Evolutionary conservation across 2,113 vertebrate species (phyloP).

Genomic region (Campylomormyrus tamandua): DNA sequence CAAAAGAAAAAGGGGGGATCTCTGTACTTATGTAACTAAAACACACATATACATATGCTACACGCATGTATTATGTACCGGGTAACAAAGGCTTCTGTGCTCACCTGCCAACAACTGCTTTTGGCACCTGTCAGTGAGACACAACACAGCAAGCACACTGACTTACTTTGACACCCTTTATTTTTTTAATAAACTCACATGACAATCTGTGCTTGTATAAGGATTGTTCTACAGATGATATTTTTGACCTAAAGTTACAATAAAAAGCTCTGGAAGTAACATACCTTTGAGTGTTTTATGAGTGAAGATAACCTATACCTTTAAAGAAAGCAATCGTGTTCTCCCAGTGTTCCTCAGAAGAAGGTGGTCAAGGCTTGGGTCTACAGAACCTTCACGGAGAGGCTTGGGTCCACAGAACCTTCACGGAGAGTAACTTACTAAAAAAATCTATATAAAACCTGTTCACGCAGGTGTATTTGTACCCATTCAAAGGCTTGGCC

Average conservation of each 20-base stretch:
- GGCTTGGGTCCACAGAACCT: too few relatives aligned
- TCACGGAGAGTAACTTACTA: not conserved
- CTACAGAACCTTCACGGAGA: not conserved
- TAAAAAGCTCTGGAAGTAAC: slow-evolving; percentile 49
- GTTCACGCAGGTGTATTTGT: not conserved
- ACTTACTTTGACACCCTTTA: slow-evolving; percentile 60
- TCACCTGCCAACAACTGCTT: slow-evolving; percentile 46
- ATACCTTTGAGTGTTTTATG: slow-evolving; percentile 24
- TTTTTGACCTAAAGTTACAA: slow-evolving; percentile 79
- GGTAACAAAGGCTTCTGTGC: slow-evolving; percentile 56
- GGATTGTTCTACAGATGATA: slow-evolving; percentile 81
- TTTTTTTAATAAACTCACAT: slow-evolving; percentile 55
- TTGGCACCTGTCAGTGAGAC: not conserved
- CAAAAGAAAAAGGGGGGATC: not conserved
- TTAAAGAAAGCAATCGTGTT: not conserved
- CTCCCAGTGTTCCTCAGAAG: not conserved
- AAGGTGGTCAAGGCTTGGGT: not conserved
- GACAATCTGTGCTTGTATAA: slow-evolving; percentile 75
- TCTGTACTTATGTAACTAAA: slow-evolving; percentile 11
- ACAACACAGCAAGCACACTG: slow-evolving; percentile 29
- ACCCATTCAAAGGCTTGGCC: not conserved
- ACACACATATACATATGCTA: not conserved
- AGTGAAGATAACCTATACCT: not conserved
- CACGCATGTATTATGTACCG: slow-evolving; percentile 34
- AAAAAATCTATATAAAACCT: not conserved